Conservation (phyloP, 2,888 invertebrate species). For the Ecliptopera silaceata region DNA sequence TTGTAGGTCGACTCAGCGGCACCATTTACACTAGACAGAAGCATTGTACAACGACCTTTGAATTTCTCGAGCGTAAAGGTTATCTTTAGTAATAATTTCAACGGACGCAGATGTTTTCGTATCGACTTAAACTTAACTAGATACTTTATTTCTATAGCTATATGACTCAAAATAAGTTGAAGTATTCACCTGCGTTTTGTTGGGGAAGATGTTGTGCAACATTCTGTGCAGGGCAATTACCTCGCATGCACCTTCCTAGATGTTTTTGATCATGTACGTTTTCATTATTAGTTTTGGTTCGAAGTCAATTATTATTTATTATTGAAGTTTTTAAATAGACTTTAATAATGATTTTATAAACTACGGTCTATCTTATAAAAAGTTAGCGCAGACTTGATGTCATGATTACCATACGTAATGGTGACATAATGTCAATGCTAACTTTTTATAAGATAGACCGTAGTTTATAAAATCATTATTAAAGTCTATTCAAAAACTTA, state of each 20-base stretch:
- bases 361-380: no score
- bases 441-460: no score
- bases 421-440: no score
- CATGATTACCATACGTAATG: no score
- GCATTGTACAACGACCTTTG: slow-evolving; percentile 20
- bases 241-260: slow-evolving; percentile 2
- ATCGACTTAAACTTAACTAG: not conserved
- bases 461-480: not conserved
- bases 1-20: not conserved
- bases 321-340: not conserved
- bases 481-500: not conserved
- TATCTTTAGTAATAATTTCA: slow-evolving; percentile 22
- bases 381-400: no score
- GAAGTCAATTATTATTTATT: no score
- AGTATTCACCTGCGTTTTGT: slow-evolving; percentile 3
- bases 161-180: slow-evolving; percentile 2
- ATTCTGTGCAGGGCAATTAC: slow-evolving; percentile 28
- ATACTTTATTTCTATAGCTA: slow-evolving; percentile 1
- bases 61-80: slow-evolving; percentile 30
- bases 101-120: slow-evolving; percentile 20
- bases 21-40: slow-evolving; percentile 20
- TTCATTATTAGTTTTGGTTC: no score
- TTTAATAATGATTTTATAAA: not conserved
- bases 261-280: not conserved
- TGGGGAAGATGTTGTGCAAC: slow-evolving; percentile 15